Conservation (phyloP, 2,797 vertebrate species). For the Buceros bicornis region DNA sequence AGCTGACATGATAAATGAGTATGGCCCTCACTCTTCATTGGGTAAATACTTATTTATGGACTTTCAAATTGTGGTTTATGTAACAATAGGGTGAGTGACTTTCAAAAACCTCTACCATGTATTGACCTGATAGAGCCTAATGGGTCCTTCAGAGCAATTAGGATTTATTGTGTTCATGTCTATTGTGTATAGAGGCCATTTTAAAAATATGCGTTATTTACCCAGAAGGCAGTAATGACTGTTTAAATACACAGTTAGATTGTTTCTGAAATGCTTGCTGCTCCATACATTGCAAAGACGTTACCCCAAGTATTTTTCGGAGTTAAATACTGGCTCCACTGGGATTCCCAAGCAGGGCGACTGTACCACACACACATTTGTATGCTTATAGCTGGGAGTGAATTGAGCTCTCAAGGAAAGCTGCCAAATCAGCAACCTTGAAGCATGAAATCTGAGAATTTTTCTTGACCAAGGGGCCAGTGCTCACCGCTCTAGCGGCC, state of each 20-base stretch:
- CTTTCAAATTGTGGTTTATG: constrained; percentile 53
- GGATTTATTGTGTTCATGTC: constrained; percentile 64
- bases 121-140: constrained; percentile 73
- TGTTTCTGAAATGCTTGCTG: constrained; percentile 34
- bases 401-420: background rate
- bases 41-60: constrained; percentile 71
- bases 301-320: constrained; percentile 18
- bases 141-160: constrained; percentile 79
- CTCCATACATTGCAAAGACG: constrained; percentile 16
- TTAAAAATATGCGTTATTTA: constrained; percentile 71
- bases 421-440: constrained; percentile 13
- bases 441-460: background rate
- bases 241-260: constrained; percentile 62
- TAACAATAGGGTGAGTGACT: constrained; percentile 58
- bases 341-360: background rate
- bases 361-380: background rate
- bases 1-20: constrained; percentile 71
- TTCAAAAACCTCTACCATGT: constrained; percentile 21
- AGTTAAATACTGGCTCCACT: constrained; percentile 5
- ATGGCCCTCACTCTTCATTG: constrained; percentile 54
- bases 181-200: constrained; percentile 68
- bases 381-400: background rate
- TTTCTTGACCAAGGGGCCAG: background rate
- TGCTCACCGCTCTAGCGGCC: background rate
- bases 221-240: constrained; percentile 71